These are phyloP conservation scores for Andinoacara biseriatus DNA, from an alignment of 2,113 vertebrate genomes.

Conservation along the genomic window DNA sequence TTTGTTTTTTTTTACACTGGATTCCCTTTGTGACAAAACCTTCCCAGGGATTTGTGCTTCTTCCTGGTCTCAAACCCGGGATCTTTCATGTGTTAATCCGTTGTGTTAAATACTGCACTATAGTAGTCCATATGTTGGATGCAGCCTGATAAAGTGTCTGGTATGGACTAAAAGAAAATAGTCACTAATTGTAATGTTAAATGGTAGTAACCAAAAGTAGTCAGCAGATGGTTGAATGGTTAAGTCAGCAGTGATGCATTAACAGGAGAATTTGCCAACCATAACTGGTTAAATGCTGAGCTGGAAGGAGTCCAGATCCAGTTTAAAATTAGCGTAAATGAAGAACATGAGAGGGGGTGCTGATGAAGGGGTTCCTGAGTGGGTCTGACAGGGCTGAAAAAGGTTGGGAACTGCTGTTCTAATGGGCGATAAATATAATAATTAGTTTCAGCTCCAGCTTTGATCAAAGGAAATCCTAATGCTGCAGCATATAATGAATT, in stretches of 20 bases:
- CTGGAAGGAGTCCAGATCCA: background rate
- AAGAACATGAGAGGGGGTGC: background rate
- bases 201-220: background rate
- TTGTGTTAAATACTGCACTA: no score
- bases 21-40: no score
- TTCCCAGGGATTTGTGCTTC: no score
- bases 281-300: background rate
- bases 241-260: background rate
- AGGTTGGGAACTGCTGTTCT: background rate
- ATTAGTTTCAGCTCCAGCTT: background rate
- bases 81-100: no score
- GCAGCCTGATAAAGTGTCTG: background rate
- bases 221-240: background rate
- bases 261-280: background rate
- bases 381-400: background rate
- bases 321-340: constrained; percentile 4
- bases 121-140: background rate
- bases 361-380: constrained; percentile 6
- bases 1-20: no score
- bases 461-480: constrained; percentile 5
- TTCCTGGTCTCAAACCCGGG: no score
- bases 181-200: constrained; percentile 1
- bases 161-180: background rate
- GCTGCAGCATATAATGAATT: background rate
- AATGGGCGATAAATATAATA: constrained; percentile 10